Base-by-base conservation (phyloP, 1,140 invertebrate species). In the Zaprionus tsacasi region DNA sequence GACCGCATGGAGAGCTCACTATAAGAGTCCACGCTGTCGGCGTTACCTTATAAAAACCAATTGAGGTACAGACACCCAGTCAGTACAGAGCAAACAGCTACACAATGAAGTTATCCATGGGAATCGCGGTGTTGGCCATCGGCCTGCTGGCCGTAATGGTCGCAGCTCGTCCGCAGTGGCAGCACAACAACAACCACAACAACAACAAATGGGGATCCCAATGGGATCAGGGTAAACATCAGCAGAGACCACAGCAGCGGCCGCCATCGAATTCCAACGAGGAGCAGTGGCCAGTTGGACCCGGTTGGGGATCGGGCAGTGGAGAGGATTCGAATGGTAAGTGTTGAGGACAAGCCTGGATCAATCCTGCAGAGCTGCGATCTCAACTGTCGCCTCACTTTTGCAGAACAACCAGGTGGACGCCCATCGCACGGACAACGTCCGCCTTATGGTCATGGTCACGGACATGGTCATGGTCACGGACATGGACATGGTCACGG, bases 91-190 rank as follows among this genome's bases (percentile, higher is more conserved):
- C 17, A 6, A 66, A 55, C 55, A 59, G 36, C n/a, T 12, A 3
- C 25, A 56, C 36, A 48, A 76, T 76, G 61, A 71, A 56, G 54
- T n/a, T n/a, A 15, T 45, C 17, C 13, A 21, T 60, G 13, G 25
- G 11, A 38, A 45, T 76, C 60, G 33, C 48, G 17, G 17, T 60
- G 0, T 43, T 76, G 8, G 55, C 56, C 15, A 13, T 38, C 1
- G 48, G 73, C 60, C 30, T 76, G 21, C 11, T 70, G n/a, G 58
- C 60, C 5, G 68, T 66, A n/a, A 21, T 71, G 38, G 56, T 60
- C 2, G 36, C 68, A 59, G 73, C 73, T 7, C 11, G 45, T 2
- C 68, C 73, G 40, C 36, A 35, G n/a, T 11, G 45, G 15, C n/a
- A 45, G 40, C 4, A 59, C 4, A 1, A 6, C 3, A 10, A 63